Evolutionary conservation across 2,113 vertebrate genomes (phyloP), one percentile per base, ranked within the genome.

Genomic region (Cebidichthys violaceus): DNA sequence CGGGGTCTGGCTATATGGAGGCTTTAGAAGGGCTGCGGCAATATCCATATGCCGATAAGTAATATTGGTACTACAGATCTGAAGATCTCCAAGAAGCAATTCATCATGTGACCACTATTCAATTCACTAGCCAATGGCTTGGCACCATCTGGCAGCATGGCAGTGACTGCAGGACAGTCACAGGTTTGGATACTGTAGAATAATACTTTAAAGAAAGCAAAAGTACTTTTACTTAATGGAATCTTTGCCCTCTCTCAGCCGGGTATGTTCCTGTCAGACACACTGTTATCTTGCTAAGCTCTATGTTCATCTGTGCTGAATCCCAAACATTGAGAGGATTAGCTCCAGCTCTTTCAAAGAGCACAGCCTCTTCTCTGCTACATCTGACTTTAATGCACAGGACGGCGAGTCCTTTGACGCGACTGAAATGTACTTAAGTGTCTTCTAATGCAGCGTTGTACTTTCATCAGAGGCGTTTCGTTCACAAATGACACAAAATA

Each of bases 1-100:
- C 59, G 61, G 37, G 11, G 27, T 39, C 15, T 57, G 61, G 70
- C 62, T 81, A 29, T n/a, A 64, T 6, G 11, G 0, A 65, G 9
- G 69, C 64, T 85, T 55, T 9, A 9, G 45, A 86, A 84, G 73
- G 75, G 60, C 77, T 70, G 10, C 22, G 64, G 6, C 33, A 7
- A 3, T 29, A 1, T 59, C 10, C 22, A 55, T 13, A 11, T 55
- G 8, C 52, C 24, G 52, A 7, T 24, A 2, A 52, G 50, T 27
- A 27, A 14, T 2, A 57, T 27, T 57, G 13, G 24, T 57, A 17
- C 27, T 8, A 29, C 13, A 15, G n/a, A 13, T 27, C 11, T 27
- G 52, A 11, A 55, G 54, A 11, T 9, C 10, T 55, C 4, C 54
- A 55, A 24, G n/a, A 13, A 13, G n/a, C 9, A 4, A 55, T 27